Conservation (phyloP, 2,797 vertebrate genomes). For the Arctocebus calabarensis region DNA sequence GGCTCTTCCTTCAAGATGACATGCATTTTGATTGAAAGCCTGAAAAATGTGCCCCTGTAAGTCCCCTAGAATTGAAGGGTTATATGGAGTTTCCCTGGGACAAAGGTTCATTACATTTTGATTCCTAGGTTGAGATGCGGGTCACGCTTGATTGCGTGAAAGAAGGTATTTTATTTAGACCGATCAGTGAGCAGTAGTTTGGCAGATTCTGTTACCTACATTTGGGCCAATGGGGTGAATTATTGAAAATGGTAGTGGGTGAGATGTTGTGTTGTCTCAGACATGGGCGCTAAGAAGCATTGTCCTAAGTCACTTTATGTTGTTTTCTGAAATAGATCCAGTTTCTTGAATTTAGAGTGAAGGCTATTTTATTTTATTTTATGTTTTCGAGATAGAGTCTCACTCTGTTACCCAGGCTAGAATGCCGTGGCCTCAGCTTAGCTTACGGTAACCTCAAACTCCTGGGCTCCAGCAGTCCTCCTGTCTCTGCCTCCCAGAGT, state of each 20-base stretch:
- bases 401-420: too few relatives aligned
- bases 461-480: too few relatives aligned
- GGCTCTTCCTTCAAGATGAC: background rate
- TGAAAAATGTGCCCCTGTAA: background rate
- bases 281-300: background rate
- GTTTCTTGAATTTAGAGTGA: background rate
- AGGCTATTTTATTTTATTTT: background rate
- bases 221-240: background rate
- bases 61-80: background rate
- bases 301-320: rapidly evolving
- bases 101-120: background rate
- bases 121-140: background rate
- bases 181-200: too few relatives aligned
- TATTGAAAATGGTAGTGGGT: background rate
- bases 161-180: background rate
- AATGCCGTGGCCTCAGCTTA: too few relatives aligned
- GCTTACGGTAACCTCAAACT: too few relatives aligned
- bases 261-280: background rate
- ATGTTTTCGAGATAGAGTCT: too few relatives aligned
- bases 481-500: too few relatives aligned
- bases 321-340: background rate
- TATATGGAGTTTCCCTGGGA: background rate
- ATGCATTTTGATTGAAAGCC: background rate
- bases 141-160: too few relatives aligned
- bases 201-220: background rate